These are phyloP conservation scores for Liposcelis brunnea DNA, from an alignment of 2,888 invertebrate genomes.

Conservation along the genomic window DNA sequence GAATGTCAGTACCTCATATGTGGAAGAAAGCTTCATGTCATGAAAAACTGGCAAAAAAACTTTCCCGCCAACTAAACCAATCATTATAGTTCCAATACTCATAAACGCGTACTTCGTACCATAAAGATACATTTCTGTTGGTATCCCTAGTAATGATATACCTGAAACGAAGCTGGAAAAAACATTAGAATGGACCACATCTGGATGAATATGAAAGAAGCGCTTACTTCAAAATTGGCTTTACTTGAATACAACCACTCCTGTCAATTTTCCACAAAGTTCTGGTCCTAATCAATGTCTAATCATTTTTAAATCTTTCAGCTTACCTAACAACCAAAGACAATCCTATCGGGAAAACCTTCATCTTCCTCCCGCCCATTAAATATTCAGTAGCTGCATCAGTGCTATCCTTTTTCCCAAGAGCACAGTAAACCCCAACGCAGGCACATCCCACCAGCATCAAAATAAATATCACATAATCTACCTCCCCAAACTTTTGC, in stretches of 20 bases:
- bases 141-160: neutral
- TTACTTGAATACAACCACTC: no score
- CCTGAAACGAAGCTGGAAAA: constrained; percentile 14
- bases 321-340: constrained; percentile 65
- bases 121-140: neutral
- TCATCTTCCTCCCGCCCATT: constrained; percentile 66
- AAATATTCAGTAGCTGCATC: constrained; percentile 41
- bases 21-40: constrained; percentile 53
- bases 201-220: no score
- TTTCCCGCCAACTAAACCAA: constrained; percentile 32
- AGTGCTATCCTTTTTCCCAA: constrained; percentile 29
- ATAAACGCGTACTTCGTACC: neutral
- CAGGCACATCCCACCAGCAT: constrained; percentile 63
- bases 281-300: no score
- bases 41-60: constrained; percentile 60
- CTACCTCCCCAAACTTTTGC: constrained; percentile 21
- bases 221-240: no score
- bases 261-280: no score
- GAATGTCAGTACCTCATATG: constrained; percentile 44
- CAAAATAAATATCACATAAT: constrained; percentile 58
- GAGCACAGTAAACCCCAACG: constrained; percentile 38
- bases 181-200: neutral
- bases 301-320: no score
- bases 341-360: constrained; percentile 63
- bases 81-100: constrained; percentile 23